Percentiles rank a stretch among this genome's conserved stretches.
Evolutionary conservation across 2,888 invertebrate species (phyloP).

Genomic region (Archaeoteleia sp.): DNA sequence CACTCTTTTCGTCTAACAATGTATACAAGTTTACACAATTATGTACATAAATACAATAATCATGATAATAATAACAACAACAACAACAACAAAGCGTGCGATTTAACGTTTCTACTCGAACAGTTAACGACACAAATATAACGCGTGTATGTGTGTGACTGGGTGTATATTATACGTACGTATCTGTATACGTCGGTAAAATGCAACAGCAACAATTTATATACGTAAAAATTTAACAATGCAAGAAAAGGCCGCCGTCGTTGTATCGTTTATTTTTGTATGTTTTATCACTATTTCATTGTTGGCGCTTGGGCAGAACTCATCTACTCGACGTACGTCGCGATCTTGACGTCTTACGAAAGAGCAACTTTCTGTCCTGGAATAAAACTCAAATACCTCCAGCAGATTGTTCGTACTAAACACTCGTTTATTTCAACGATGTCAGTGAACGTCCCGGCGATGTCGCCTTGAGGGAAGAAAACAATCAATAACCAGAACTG

Average conservation of each 20-base stretch:
- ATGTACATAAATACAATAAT: constrained; percentile 6
- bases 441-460: constrained; percentile 29
- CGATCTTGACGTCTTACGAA: constrained; percentile 34
- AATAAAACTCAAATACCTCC: too few relatives aligned
- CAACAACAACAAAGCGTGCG: constrained; percentile 4
- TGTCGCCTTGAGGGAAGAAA: constrained; percentile 17
- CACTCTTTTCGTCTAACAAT: not conserved
- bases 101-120: constrained; percentile 6
- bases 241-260: constrained; percentile 36
- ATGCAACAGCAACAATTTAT: constrained; percentile 15
- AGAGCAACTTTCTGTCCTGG: too few relatives aligned
- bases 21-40: not conserved
- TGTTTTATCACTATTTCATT: too few relatives aligned
- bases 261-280: constrained; percentile 22
- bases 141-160: not conserved
- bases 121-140: constrained; percentile 9
- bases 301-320: not conserved
- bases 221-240: constrained; percentile 5
- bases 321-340: constrained; percentile 11
- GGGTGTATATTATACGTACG: not conserved
- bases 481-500: constrained; percentile 18
- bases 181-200: constrained; percentile 8
- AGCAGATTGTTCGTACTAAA: too few relatives aligned
- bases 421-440: not conserved
- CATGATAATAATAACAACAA: constrained; percentile 6